Evolutionary conservation across 2,888 invertebrate genomes (phyloP), one percentile per base, ranked within the genome.

Genomic region (Griposia aprilina): DNA sequence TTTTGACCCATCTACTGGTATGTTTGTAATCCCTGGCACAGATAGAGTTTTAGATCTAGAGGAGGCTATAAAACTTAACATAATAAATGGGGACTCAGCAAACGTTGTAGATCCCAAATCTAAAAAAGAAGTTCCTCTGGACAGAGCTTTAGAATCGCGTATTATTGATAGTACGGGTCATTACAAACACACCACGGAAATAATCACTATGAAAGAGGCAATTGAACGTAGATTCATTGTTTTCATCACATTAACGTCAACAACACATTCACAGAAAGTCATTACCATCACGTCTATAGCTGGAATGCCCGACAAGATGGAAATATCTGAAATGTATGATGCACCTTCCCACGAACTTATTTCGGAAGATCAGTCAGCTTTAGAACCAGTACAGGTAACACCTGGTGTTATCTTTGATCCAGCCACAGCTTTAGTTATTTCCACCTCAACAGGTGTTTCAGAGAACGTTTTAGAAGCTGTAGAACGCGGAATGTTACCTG

Each of bases 21-120:
- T 98, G 57, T 99, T 99, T 89, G 97, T 98, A 26, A 98, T 99
- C 84, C 98, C 98, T 3, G 98, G 98, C 23, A 99, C 99, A 11
- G 99, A 99, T 92, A 97, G 98, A 87, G 96, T 98, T 75, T 97
- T 99, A 66, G 98, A 98, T 80, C 98, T 99, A 87, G 98, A 98
- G 93, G 99, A 99, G 93, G 99, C 99, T 88, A 97, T 99, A 65
- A 98, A 98, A 90, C 97, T 99, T 81, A 98, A 98, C 91, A 98
- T 99, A 45, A 98, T 99, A 67, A 98, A 99, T 94, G 97, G 98
- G 26, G 97, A 98, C 84, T 99, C 99, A 0, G 99, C 98, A 23
- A 95, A 97, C 74, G 98, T 99, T 1, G 94, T 98, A 50, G 99
- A 99, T 93, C 98, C 98, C 2, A 97, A 97, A 86, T 98, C 97